Base-by-base conservation (phyloP, 2,888 invertebrate species). In the Balanococcus diminutus region DNA sequence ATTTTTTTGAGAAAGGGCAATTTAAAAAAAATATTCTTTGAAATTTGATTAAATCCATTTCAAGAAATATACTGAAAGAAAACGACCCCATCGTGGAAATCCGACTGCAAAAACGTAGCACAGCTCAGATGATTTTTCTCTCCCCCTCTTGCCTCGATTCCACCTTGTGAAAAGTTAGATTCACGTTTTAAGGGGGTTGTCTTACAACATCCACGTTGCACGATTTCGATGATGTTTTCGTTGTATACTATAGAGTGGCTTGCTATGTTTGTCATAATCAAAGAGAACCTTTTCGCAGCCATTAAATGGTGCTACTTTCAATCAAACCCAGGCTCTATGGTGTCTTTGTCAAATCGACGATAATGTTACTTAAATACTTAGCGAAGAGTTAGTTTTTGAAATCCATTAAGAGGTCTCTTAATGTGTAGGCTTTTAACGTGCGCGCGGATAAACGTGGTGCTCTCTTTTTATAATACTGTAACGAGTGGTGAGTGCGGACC, bases 311-410 rank as follows among this genome's bases (percentile, higher is more conserved):
- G 75, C 75, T 32, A 83, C 83, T 83, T 83, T 83, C 83, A 83
- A 83, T 56, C 22, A 51, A 25, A 28, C n/a, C 22, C 56, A 4
- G 46, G 42, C 46, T 82, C 42, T 51, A 39, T 42, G 39, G 51
- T 56, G 51, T 31, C 56, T 83, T 83, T 83, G 83, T 83, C 83
- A 56, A 56, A 83, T 83, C 83, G 56, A 83, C 56, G 83, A 83
- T 83, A 83, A 83, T 61, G 56, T 83, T 83, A 83, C 83, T 83
- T 83, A 83, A 83, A 83, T 83, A 83, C 83, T 83, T 83, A 83
- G 32, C 56, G 32, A 46, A 61, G 83, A 83, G 83, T 83, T 83
- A 83, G 56, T 56, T 83, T 56, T 83, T 46, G 83, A 83, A 83
- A 51, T 83, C 83, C 83, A 83, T 83, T 83, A 83, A 83, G 56